These are phyloP conservation scores for Corythaeola cristata DNA, from an alignment of 2,113 vertebrate species.

Conservation along the genomic window DNA sequence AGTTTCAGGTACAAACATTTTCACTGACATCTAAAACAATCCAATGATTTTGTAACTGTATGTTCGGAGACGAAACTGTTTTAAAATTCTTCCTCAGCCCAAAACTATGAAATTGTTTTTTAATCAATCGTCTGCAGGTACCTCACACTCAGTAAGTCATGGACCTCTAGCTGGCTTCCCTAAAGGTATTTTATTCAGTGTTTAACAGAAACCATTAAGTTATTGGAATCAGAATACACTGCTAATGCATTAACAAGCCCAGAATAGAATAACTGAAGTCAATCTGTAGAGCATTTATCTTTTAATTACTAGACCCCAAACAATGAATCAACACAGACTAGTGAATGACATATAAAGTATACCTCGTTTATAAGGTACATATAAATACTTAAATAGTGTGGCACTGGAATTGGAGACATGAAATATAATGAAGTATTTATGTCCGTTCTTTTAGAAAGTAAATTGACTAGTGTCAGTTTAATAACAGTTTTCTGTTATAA, in stretches of 20 bases:
- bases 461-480: not conserved
- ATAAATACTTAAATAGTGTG: not conserved
- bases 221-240: not conserved
- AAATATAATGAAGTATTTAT: not conserved
- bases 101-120: slow-evolving; percentile 44
- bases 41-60: slow-evolving; percentile 43
- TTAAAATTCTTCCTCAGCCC: slow-evolving; percentile 49
- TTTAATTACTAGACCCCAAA: not conserved
- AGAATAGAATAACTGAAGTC: not conserved
- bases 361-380: not conserved
- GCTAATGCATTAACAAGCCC: not conserved
- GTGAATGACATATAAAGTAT: not conserved
- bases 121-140: slow-evolving; percentile 64
- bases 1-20: slow-evolving; percentile 32
- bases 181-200: slow-evolving; percentile 38
- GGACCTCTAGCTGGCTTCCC: slow-evolving; percentile 53
- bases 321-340: not conserved
- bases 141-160: slow-evolving; percentile 62
- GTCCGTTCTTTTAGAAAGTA: not conserved
- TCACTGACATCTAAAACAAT: slow-evolving; percentile 14
- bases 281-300: not conserved
- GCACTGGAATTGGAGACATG: not conserved
- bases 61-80: slow-evolving; percentile 42
- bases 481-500: not conserved
- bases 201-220: slow-evolving; percentile 65